A percentile compares a stretch with the other conserved stretches of the same genome.
These are phyloP conservation scores for Hystrix cristata DNA, from an alignment of 2,113 vertebrate genomes.

Conservation along the genomic window DNA sequence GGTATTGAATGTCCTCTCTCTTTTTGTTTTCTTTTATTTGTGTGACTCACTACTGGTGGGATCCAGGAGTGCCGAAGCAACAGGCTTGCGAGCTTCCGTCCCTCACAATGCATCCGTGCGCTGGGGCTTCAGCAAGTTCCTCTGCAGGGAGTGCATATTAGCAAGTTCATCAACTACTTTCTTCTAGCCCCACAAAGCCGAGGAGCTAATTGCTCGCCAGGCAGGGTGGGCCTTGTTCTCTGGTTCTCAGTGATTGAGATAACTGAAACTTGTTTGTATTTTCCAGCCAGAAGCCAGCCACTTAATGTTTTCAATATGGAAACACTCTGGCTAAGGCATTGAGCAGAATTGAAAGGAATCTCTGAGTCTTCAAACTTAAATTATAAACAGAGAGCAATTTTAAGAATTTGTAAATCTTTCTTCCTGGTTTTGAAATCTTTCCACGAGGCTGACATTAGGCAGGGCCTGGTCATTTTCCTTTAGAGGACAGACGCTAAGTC, in stretches of 20 bases:
- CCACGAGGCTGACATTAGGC: slow-evolving; percentile 59
- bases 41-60: not conserved
- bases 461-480: slow-evolving; percentile 61
- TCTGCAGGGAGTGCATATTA: not conserved
- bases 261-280: slow-evolving; percentile 66
- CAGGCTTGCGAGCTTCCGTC: not conserved
- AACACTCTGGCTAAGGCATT: slow-evolving; percentile 54
- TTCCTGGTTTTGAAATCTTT: slow-evolving; percentile 69
- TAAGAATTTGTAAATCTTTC: slow-evolving; percentile 60
- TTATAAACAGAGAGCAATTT: slow-evolving; percentile 70
- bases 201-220: slow-evolving; percentile 44
- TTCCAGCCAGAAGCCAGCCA: slow-evolving; percentile 58
- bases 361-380: slow-evolving; percentile 59
- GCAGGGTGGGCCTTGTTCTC: slow-evolving; percentile 44
- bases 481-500: slow-evolving; percentile 31
- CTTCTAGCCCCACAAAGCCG: not conserved
- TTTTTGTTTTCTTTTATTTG: not conserved
- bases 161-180: slow-evolving; percentile 48
- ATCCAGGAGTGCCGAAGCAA: not conserved
- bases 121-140: not conserved
- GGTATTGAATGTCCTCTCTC: not conserved
- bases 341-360: slow-evolving; percentile 60
- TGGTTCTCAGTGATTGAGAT: slow-evolving; percentile 49
- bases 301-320: slow-evolving; percentile 78
- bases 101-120: not conserved